Percentiles rank a stretch among this genome's conserved stretches.
Conservation (phyloP, 2,888 invertebrate species). For the Leptopilina myrica region DNA sequence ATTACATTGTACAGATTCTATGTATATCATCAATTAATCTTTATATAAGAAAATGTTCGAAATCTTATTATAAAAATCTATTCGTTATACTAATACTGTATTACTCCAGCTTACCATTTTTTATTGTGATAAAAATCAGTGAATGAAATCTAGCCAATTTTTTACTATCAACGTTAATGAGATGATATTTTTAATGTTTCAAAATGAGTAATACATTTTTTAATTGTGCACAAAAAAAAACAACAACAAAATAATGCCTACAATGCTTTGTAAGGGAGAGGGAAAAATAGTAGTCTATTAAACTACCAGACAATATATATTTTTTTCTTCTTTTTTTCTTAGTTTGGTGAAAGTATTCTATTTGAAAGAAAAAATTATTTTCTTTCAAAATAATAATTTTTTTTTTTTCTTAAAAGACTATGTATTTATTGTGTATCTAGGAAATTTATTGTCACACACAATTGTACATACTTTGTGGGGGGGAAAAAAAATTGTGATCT, state of each 20-base stretch:
- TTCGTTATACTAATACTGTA: conserved; percentile 31
- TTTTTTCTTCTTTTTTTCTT: not conserved
- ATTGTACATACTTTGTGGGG: conserved; percentile 13
- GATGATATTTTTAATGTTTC: conserved; percentile 33
- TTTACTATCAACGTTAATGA: conserved; percentile 20
- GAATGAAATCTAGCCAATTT: conserved; percentile 32
- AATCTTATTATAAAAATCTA: conserved; percentile 19
- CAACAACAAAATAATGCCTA: not conserved
- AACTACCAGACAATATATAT: conserved; percentile 20
- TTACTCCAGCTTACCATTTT: conserved; percentile 38
- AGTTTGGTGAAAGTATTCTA: conserved; percentile 2
- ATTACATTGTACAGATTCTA: conserved; percentile 39
- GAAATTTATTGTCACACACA: conserved; percentile 1
- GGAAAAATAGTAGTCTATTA: not conserved
- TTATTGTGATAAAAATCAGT: conserved; percentile 35
- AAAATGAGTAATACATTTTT: conserved; percentile 15
- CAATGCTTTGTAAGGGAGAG: conserved; percentile 16
- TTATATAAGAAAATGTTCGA: conserved; percentile 45
- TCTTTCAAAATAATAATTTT: not conserved
- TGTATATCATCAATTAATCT: conserved; percentile 42
- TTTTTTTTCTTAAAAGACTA: not conserved
- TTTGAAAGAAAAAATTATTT: too few species aligned
- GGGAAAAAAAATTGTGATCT: not conserved
- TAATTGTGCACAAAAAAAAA: conserved; percentile 27
- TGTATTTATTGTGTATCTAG: conserved; percentile 8